Percentiles rank a stretch among this genome's conserved stretches.
Conservation (phyloP, 2,113 vertebrate genomes). For the Dicrurus megarhynchus region DNA sequence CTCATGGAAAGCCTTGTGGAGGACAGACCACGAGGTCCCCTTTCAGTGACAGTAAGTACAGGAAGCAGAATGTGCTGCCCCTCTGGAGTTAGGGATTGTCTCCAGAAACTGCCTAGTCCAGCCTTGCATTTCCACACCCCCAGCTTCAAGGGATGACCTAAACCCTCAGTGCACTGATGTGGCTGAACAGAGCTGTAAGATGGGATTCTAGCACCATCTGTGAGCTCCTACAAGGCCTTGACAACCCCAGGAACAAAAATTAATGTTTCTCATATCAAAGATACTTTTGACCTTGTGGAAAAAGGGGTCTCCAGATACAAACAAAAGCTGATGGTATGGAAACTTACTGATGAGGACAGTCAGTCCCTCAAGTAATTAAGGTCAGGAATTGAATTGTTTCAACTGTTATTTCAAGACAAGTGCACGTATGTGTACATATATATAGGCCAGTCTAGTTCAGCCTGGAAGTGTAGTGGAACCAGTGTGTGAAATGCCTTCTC, state of each 20-base stretch:
- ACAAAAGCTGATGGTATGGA: neutral
- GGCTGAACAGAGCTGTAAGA: neutral
- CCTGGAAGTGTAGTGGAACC: neutral
- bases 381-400: neutral
- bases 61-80: neutral
- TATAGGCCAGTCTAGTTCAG: neutral
- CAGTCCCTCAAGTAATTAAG: neutral
- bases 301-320: neutral
- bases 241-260: neutral
- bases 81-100: neutral
- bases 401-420: neutral
- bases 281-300: neutral
- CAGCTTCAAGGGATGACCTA: neutral
- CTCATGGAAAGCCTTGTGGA: neutral
- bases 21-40: fast-evolving
- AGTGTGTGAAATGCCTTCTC: neutral
- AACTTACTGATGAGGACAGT: neutral
- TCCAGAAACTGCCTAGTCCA: neutral
- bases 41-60: neutral
- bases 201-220: neutral
- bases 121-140: neutral
- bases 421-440: neutral
- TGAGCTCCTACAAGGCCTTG: neutral
- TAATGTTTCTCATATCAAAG: neutral
- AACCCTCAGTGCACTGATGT: neutral